Conservation (phyloP, 2,113 vertebrate genomes). For the Bujurquina vittata region DNA sequence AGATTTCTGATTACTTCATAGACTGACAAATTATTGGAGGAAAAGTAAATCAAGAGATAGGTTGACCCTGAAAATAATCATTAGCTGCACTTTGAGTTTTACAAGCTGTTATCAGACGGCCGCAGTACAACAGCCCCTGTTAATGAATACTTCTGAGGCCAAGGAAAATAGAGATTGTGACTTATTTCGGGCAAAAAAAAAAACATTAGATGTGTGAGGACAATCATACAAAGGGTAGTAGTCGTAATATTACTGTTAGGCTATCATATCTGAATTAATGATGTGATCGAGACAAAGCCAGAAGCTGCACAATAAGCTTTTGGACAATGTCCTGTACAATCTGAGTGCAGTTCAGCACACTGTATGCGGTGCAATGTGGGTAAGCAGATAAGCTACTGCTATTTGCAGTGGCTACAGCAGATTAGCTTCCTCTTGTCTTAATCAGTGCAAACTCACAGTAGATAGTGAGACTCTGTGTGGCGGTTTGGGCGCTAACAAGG, state of each 20-base stretch:
- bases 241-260: background rate
- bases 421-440: slow-evolving; percentile 46
- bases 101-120: slow-evolving; percentile 7
- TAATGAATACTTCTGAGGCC: background rate
- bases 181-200: background rate
- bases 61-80: background rate
- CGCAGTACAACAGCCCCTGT: background rate
- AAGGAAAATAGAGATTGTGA: background rate
- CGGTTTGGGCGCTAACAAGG: slow-evolving; percentile 68
- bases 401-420: slow-evolving; percentile 53
- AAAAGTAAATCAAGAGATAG: background rate
- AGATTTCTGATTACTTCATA: background rate
- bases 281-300: slow-evolving; percentile 32
- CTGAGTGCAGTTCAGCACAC: slow-evolving; percentile 21
- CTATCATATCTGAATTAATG: slow-evolving; percentile 20
- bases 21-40: background rate
- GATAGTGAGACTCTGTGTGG: slow-evolving; percentile 69
- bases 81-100: slow-evolving; percentile 2
- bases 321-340: slow-evolving; percentile 26
- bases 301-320: slow-evolving; percentile 21
- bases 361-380: slow-evolving; percentile 34
- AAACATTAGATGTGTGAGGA: background rate
- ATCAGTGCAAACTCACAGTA: slow-evolving; percentile 78
- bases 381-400: slow-evolving; percentile 48
- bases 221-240: background rate